Base-by-base conservation (phyloP, 2,113 vertebrate genomes). In the Odobenus rosmarus region DNA sequence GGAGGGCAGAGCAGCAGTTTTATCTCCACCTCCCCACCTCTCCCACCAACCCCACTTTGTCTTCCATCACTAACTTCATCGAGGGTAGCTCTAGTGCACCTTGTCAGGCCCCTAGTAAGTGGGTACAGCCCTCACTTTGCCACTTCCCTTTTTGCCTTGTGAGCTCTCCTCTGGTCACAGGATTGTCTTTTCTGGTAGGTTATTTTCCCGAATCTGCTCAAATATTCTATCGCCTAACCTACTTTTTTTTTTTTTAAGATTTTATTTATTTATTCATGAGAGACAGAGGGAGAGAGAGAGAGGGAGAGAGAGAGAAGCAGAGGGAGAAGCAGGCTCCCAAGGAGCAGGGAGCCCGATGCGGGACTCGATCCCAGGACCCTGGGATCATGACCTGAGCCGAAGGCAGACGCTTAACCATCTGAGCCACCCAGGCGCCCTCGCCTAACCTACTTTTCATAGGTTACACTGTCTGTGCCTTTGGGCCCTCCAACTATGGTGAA, bases 391-490 rank as follows among this genome's bases (percentile, higher is more conserved):
- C n/a, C n/a, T n/a, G n/a, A n/a, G n/a, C n/a, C n/a, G n/a, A n/a
- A n/a, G n/a, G n/a, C n/a, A n/a, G n/a, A n/a, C n/a, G n/a, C n/a
- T n/a, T n/a, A n/a, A n/a, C n/a, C n/a, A n/a, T n/a, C n/a, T n/a
- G n/a, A n/a, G n/a, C n/a, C n/a, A n/a, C n/a, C n/a, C n/a, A n/a
- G n/a, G n/a, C n/a, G n/a, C n/a, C n/a, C n/a, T 64, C 36, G 67
- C 31, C 19, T 95, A 72, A 96, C 18, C 76, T 95, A 57, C 49
- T 88, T 90, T 93, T 88, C 69, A 77, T n/a, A 95, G 57, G 36
- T 53, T 9, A 84, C n/a, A 81, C 19, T 64, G 87, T 88, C 42
- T 51, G 74, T 86, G 64, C 42, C 26, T 7, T 14, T 87, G 19
- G n/a, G 23, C 31, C 36, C 33, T 18, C 42, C 24, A 93, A 62